A percentile compares a stretch with the other conserved stretches of the same genome.
Conservation (phyloP, 2,797 vertebrate genomes). For the Typhlichthys eigenmanni region DNA sequence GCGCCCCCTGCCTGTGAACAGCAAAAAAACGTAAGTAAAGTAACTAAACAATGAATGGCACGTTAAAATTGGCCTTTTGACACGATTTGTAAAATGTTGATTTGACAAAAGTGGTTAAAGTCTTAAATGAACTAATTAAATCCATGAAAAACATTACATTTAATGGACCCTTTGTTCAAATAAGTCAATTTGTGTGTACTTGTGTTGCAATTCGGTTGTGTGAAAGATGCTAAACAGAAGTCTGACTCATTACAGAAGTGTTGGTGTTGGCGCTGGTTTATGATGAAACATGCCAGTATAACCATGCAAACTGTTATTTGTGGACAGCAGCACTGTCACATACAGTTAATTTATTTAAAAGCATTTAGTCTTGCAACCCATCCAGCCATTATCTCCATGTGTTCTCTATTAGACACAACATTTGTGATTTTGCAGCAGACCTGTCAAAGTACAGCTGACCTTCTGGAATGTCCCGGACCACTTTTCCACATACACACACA, state of each 20-base stretch:
- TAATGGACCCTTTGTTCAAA: too few relatives aligned
- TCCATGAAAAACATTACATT: too few relatives aligned
- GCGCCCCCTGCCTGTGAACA: conserved; percentile 14
- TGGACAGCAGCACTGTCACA: too few relatives aligned
- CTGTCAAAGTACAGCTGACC: too few relatives aligned
- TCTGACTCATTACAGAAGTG: conserved; percentile 2
- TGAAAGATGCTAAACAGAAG: neutral
- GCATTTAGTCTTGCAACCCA: conserved; percentile 17
- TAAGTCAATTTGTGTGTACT: too few relatives aligned
- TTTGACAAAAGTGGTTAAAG: too few relatives aligned
- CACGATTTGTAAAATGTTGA: neutral
- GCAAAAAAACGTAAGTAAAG: neutral
- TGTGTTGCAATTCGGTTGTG: neutral
- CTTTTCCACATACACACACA: too few relatives aligned
- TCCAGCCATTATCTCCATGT: conserved; percentile 12
- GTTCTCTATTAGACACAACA: conserved; percentile 1
- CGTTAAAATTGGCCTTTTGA: neutral
- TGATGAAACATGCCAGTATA: conserved; percentile 14
- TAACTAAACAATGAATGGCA: neutral
- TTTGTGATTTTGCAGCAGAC: too few relatives aligned
- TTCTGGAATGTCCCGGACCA: too few relatives aligned
- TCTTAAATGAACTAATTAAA: neutral
- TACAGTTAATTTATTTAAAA: conserved; percentile 11
- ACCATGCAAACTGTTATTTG: neutral
- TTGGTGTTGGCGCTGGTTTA: conserved; percentile 8